Base-by-base conservation (phyloP, 2,113 vertebrate genomes). In the Acrocephalus arundinaceus region DNA sequence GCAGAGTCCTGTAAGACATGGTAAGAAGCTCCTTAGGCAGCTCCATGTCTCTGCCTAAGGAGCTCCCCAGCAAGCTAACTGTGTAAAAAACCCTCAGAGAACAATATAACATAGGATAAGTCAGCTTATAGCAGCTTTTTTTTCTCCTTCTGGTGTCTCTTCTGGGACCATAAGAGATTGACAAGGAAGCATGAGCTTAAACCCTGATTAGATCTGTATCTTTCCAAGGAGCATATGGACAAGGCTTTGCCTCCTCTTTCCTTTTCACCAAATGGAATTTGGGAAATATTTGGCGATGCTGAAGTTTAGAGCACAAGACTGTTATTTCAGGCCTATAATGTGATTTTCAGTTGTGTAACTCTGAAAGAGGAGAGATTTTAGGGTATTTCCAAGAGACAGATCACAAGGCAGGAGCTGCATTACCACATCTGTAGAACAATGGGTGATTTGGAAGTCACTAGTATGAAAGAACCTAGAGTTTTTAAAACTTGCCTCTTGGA, bases 401-500 rank as follows among this genome's bases (percentile, higher is more conserved):
- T 63, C 52, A 76, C 21, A 74, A 77, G 17, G 52, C 55, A 92
- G 48, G 17, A 80, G 18, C 14, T 35, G 20, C 30, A 14, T 74
- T 87, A 63, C 20, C 23, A 51, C 35, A 77, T 25, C 43, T 66
- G 5, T 39, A 54, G 37, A 58, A 27, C 19, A 72, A 88, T 5
- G 5, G 6, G 39, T 73, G 35, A 43, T 28, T 78, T 82, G 15
- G 41, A 80, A 93, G 10, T 37, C 28, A 35, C 30, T 48, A 27
- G 7, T 31, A 46, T 3, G 22, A 86, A 93, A 71, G 30, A 76
- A 59, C 1, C 4, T 41, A 27, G 39, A 81, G 39, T 15, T 77
- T 94, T 78, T 86, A 78, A 87, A 97, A 48, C 15, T 86, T 48
- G 31, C 20, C n/a, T 84, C 55, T 66, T 77, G 65, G 78, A 31